phyloP scores from a whole-genome alignment of 1,140 invertebrate species.

The Leucophenga varia region DNA sequence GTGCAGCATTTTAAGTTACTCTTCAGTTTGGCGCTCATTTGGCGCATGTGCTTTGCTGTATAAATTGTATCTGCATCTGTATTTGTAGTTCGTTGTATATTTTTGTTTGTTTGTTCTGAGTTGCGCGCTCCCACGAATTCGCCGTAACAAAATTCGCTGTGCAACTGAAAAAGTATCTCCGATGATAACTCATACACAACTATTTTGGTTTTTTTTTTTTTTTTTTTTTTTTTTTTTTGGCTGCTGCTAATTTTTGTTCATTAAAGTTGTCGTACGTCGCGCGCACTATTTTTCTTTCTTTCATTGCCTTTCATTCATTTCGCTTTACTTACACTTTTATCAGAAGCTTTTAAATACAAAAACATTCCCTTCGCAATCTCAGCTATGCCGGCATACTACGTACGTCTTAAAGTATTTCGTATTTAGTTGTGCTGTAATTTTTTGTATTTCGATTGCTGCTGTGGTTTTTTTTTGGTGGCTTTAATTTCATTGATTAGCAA shows the following conservation, averaged over 20 bases:
- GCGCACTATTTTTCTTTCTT: conserved; percentile 23
- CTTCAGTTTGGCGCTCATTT: not conserved
- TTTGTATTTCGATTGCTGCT: conserved; percentile 6
- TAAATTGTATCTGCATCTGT: too few species aligned
- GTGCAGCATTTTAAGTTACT: not conserved
- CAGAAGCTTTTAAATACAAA: not conserved
- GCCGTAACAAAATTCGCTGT: conserved; percentile 1
- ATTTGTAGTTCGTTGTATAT: too few species aligned
- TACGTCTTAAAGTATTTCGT: conserved; percentile 27
- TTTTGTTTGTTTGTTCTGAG: too few species aligned
- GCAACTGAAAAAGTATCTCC: too few species aligned
- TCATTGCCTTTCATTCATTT: too few species aligned
- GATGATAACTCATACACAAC: too few species aligned
- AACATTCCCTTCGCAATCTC: not conserved
- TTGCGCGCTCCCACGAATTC: not conserved
- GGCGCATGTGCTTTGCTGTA: conserved; percentile 1
- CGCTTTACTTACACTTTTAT: not conserved
- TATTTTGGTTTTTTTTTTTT: conserved; percentile 17
- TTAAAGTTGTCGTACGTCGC: conserved; percentile 45
- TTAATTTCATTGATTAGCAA: conserved; percentile 56
- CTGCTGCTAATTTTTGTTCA: conserved; percentile 50
- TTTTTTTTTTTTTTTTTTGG: conserved; percentile 36
- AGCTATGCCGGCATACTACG: not conserved
- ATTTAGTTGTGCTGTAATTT: conserved; percentile 19
- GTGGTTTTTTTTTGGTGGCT: conserved; percentile 13